Conservation (phyloP, 1,140 invertebrate species). For the Drosophila aff. region DNA sequence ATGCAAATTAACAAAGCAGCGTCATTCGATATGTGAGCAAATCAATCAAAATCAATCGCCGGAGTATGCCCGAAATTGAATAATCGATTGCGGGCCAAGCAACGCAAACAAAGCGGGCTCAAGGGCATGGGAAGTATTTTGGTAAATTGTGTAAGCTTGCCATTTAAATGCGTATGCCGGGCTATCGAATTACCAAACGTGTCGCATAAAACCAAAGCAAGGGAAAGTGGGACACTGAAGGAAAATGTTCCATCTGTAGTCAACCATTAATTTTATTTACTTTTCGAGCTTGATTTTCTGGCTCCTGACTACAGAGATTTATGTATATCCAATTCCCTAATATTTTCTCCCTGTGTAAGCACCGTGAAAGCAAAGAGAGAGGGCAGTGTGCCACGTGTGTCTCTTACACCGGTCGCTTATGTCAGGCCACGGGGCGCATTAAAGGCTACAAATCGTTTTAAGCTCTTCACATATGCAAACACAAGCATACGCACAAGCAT, state of each 20-base stretch:
- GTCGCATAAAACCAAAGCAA: slow-evolving; percentile 52
- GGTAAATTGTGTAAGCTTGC: slow-evolving; percentile 58
- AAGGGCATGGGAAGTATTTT: slow-evolving; percentile 27
- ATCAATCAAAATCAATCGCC: slow-evolving; percentile 79
- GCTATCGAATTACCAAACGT: slow-evolving; percentile 72
- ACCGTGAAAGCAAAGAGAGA: not conserved
- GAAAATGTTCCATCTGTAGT: not conserved
- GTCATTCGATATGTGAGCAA: slow-evolving; percentile 65
- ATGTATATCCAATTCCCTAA: not conserved
- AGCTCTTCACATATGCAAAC: slow-evolving; percentile 67
- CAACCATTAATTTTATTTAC: no score
- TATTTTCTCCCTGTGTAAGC: slow-evolving; percentile 1
- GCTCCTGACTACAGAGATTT: not conserved
- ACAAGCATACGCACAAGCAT: slow-evolving; percentile 36
- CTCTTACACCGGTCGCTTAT: slow-evolving; percentile 66
- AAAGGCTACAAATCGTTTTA: slow-evolving; percentile 77
- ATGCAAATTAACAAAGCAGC: slow-evolving; percentile 68
- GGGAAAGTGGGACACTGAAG: not conserved
- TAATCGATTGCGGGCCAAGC: slow-evolving; percentile 65
- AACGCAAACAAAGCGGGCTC: slow-evolving; percentile 49
- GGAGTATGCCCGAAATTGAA: slow-evolving; percentile 74
- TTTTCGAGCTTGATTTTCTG: not conserved
- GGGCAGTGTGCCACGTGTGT: slow-evolving; percentile 30
- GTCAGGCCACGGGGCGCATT: slow-evolving; percentile 72
- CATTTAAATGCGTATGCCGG: slow-evolving; percentile 52